phyloP scores from a whole-genome alignment of 1,140 invertebrate species.

The Aphelenchoides besseyi region DNA sequence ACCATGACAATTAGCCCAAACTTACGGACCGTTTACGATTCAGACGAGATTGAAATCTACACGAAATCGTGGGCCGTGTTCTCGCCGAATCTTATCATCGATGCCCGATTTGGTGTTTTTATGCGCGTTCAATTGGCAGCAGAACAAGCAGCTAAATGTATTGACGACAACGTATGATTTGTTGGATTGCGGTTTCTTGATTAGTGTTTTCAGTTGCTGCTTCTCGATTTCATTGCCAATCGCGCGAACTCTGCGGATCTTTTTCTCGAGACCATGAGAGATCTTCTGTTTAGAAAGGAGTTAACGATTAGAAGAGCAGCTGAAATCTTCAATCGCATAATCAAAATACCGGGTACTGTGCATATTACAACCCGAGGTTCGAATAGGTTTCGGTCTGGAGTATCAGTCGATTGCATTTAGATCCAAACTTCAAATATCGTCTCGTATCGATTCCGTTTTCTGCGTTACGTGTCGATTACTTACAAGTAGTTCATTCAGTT shows the following conservation, averaged over 20 bases:
- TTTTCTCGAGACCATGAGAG: constrained; percentile 32
- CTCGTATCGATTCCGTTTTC: constrained; percentile 21
- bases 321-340: constrained; percentile 31
- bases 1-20: constrained; percentile 13
- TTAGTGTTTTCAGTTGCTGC: constrained; percentile 22
- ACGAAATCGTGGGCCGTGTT: constrained; percentile 36
- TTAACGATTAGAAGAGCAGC: constrained; percentile 21
- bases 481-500: constrained; percentile 28
- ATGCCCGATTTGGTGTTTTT: constrained; percentile 35
- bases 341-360: constrained; percentile 2
- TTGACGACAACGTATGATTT: constrained; percentile 29
- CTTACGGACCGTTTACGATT: not conserved
- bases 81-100: constrained; percentile 36
- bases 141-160: constrained; percentile 22
- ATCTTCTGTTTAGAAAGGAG: constrained; percentile 25
- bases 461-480: constrained; percentile 27
- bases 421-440: constrained; percentile 21
- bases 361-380: not conserved
- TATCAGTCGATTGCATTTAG: constrained; percentile 12
- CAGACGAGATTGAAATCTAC: not conserved
- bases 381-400: not conserved
- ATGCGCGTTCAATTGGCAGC: constrained; percentile 29
- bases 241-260: constrained; percentile 30
- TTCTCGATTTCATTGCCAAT: constrained; percentile 37
- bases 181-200: constrained; percentile 15